Base-by-base conservation (phyloP, 2,888 invertebrate species). In the Cyclophora punctaria region DNA sequence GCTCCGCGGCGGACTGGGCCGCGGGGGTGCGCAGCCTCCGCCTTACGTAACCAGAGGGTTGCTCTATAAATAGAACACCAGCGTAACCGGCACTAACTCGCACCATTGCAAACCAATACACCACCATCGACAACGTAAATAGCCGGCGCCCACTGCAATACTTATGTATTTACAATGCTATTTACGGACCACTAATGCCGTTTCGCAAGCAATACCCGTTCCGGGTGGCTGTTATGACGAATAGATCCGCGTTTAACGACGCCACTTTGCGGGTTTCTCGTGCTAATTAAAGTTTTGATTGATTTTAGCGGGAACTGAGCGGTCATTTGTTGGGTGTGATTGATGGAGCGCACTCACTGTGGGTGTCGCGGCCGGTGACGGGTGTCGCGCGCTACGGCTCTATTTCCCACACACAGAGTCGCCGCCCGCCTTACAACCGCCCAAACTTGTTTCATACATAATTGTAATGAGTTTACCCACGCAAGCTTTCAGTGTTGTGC, bases 61-160 rank as follows among this genome's bases (percentile, higher is more conserved):
- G 78, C 70, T 75, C 81, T 87, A 87, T 87, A 84, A 86, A 80
- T 83, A 82, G 82, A 72, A 48, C 51, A 56, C 71, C 67, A 63
- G 68, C 69, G 69, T 75, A 75, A 78, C 75, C 71, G 67, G 74
- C 20, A 20, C 20, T 20, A 20, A 20, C 20, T 67, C 63, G 56
- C 65, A 67, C 62, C 61, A 64, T 63, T 69, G 67, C 66, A 59
- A 60, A 60, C 59, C 54, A 53, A 66, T 66, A 63, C 63, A 64
- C 63, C 63, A 65, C 62, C 63, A 67, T 67, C 60, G 61, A 53
- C 52, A 50, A 59, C 75, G 73, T 73, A 71, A 74, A 75, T 76
- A 75, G 70, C 64, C 53, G 51, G 55, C 61, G 67, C 64, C 56
- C 60, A 58, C 59, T 73, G 70, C 70, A 68, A 62, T 66, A 66